phyloP scores from a whole-genome alignment of 2,113 vertebrate species.

The Prietella phreatophila region DNA sequence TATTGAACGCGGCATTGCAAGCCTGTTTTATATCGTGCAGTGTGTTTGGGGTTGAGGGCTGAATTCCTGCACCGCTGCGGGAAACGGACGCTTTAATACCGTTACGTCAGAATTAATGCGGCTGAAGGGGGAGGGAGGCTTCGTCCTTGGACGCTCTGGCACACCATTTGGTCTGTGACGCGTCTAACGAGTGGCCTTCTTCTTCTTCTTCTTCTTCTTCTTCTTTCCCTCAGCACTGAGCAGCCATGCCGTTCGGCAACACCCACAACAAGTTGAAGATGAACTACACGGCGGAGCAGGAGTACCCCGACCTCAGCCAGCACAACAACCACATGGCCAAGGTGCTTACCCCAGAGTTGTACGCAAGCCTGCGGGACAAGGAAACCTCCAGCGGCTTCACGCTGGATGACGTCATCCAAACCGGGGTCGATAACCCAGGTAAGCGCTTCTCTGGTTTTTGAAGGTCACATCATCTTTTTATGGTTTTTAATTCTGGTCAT shows the following conservation, averaged over 20 bases:
- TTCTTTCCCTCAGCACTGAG: conserved; percentile 54
- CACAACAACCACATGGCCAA: conserved; percentile 98
- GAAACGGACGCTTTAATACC: conserved; percentile 37
- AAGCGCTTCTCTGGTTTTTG: conserved; percentile 45
- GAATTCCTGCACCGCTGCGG: conserved; percentile 20
- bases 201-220: not conserved
- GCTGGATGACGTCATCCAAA: conserved; percentile 89
- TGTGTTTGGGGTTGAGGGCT: not conserved
- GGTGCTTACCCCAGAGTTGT: conserved; percentile 84
- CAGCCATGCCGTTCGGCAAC: conserved; percentile 92
- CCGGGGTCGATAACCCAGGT: conserved; percentile 94
- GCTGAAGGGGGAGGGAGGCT: conserved; percentile 14
- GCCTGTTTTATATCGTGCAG: not conserved
- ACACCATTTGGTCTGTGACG: not conserved
- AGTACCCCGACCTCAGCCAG: conserved; percentile 85
- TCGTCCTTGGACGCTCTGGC: conserved; percentile 6
- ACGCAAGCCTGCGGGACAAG: conserved; percentile 80
- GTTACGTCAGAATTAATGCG: conserved; percentile 50
- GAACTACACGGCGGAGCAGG: conserved; percentile 78
- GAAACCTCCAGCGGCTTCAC: conserved; percentile 87
- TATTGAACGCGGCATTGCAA: not conserved
- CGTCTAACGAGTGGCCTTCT: conserved; percentile 9
- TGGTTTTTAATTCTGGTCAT: not conserved
- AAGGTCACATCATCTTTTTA: not conserved
- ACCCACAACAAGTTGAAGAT: conserved; percentile 88